Evolutionary conservation across 64 coral and sea anemone species (phyloP), one percentile per base, ranked within the genome.

Genomic region (Pachyseris speciosa): DNA sequence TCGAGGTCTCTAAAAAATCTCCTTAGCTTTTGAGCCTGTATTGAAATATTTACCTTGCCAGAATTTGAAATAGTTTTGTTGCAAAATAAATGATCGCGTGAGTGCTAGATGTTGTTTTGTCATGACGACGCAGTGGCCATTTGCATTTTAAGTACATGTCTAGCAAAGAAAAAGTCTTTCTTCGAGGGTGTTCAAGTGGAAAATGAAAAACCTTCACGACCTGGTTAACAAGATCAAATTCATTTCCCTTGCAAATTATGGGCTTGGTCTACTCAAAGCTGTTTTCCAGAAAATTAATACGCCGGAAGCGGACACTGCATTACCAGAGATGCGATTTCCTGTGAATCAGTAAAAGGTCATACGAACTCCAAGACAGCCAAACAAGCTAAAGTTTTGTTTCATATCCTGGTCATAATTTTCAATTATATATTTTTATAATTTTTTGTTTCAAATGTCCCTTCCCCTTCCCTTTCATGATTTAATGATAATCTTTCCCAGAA

Each of bases 101-200:
- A 37, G 51, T 3, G 15, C 11, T 39, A 11, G 36, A 26, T 81
- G 77, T 39, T 81, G 34, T 38, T 81, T 81, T 81, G 77, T 33
- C 53, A 81, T 81, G 77, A 34, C 53, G 51, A 81, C 77, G 52
- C 20, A 22, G n/a, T 60, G 51, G 53, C 4, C 10, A 61, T 81
- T 81, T 59, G 77, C 77, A 81, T 81, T 10, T 40, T 25, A 81
- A 81, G 77, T 61, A 22, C 9, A 0, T 59, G 64, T 7, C 27
- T 67, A 15, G 2, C 7, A 37, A 57, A 19, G 10, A 53, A n/a
- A 81, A 60, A 27, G 0, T 43, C 53, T 81, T 81, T 81, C 77
- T 81, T 81, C 55, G 20, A 41, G 31, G 33, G 31, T 38, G 8
- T 40, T 81, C 52, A 81, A 39, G 52, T 81, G 53, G 77, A 81